Evolutionary conservation across 2,888 invertebrate species (phyloP).

Genomic region (Xylocampa areola): DNA sequence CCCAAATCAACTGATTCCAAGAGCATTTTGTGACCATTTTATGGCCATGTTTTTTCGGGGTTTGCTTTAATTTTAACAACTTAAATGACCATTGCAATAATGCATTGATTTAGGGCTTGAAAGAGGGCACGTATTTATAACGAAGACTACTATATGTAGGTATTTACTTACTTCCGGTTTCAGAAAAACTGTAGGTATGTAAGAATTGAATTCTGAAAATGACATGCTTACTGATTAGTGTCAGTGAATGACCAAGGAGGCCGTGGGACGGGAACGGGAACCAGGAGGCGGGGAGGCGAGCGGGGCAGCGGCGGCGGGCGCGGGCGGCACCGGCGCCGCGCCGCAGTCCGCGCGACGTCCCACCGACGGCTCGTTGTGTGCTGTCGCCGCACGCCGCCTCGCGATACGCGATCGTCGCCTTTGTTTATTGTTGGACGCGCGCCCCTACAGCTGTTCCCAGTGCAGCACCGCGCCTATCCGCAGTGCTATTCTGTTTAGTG

Average conservation of each 20-base stretch:
- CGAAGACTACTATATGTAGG: not conserved
- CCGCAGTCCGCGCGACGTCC: constrained; percentile 85
- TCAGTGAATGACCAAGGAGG: constrained; percentile 63
- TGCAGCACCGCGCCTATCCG: constrained; percentile 58
- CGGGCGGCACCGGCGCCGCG: constrained; percentile 64
- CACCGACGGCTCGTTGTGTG: constrained; percentile 79
- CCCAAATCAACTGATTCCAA: constrained; percentile 19
- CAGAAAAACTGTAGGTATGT: constrained; percentile 11
- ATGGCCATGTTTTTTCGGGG: too few relatives aligned
- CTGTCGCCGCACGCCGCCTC: constrained; percentile 55
- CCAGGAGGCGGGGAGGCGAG: constrained; percentile 56
- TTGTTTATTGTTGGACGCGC: constrained; percentile 84
- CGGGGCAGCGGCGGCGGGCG: constrained; percentile 58
- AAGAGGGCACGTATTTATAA: not conserved
- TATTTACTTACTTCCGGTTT: constrained; percentile 24
- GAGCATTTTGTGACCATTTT: not conserved
- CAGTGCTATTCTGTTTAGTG: constrained; percentile 60
- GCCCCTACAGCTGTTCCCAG: constrained; percentile 75
- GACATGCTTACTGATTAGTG: constrained; percentile 46
- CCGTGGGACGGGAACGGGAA: constrained; percentile 61
- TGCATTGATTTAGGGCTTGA: not conserved
- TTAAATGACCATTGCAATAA: not conserved
- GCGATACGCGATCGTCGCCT: constrained; percentile 77
- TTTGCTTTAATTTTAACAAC: not conserved
- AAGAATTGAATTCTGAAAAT: constrained; percentile 29